Conservation (phyloP, 2,888 invertebrate genomes). For the Bruchidius siliquastri region DNA sequence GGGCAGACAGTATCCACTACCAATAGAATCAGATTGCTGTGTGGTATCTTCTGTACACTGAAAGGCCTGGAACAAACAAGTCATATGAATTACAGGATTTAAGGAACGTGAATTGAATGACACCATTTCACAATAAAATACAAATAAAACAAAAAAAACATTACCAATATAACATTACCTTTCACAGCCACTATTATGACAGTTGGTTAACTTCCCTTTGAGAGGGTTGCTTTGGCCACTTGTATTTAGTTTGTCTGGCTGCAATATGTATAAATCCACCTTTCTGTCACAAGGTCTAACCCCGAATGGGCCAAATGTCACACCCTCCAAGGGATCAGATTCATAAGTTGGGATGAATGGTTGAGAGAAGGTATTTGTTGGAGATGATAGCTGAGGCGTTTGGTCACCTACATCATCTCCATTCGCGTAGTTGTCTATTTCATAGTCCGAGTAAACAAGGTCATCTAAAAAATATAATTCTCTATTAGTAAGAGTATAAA, state of each 20-base stretch:
- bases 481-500: too few relatives aligned
- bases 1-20: constrained; percentile 87
- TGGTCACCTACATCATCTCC: constrained; percentile 38
- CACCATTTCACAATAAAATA: too few relatives aligned
- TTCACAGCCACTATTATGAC: constrained; percentile 82
- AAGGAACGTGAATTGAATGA: constrained; percentile 5
- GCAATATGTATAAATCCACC: constrained; percentile 80
- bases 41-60: constrained; percentile 87
- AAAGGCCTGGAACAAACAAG: constrained; percentile 61
- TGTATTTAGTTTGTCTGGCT: constrained; percentile 74
- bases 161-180: constrained; percentile 55
- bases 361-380: constrained; percentile 47
- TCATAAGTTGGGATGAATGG: constrained; percentile 43
- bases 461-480: constrained; percentile 20
- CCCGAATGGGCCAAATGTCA: constrained; percentile 49
- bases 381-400: constrained; percentile 41
- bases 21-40: constrained; percentile 82
- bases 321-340: constrained; percentile 44
- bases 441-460: constrained; percentile 26
- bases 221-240: constrained; percentile 76
- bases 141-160: too few relatives aligned
- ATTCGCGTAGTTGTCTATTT: constrained; percentile 26
- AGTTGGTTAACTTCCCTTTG: constrained; percentile 84
- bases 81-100: background rate
- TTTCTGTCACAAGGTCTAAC: constrained; percentile 81